Evolutionary conservation across 2,888 invertebrate species (phyloP).

Genomic region (Parthenolecanium corni): DNA sequence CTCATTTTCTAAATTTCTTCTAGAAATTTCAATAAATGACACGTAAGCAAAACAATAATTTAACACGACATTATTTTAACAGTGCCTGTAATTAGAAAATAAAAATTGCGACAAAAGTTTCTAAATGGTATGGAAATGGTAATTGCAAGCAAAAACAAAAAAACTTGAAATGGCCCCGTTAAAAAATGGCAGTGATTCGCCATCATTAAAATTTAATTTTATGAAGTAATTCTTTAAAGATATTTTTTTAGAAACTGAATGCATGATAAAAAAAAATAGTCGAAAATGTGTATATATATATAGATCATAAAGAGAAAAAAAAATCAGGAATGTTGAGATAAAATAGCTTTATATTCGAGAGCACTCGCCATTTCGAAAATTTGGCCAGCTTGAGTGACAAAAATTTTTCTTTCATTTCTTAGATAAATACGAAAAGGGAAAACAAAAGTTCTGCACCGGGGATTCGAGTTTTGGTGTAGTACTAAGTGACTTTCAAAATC

Average conservation of each 20-base stretch:
- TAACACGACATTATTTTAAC: not conserved
- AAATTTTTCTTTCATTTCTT: not conserved
- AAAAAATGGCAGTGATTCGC: constrained; percentile 25
- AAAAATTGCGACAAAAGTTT: constrained; percentile 9
- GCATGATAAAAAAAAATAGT: not conserved
- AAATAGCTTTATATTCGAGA: no score
- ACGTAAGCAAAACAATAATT: not conserved
- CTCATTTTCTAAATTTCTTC: not conserved
- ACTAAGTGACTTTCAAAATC: not conserved
- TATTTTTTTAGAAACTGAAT: not conserved
- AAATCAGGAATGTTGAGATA: no score
- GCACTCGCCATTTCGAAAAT: not conserved
- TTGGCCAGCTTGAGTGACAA: not conserved
- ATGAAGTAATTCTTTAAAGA: not conserved
- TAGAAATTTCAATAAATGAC: not conserved
- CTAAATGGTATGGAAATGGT: constrained; percentile 3
- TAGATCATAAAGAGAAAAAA: no score
- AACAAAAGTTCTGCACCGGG: not conserved
- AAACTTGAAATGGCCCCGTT: constrained; percentile 20
- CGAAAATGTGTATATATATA: not conserved
- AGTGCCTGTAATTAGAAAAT: constrained; percentile 7
- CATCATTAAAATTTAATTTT: constrained; percentile 14
- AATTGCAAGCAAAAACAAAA: not conserved
- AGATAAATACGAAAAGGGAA: not conserved
- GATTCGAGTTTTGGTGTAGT: not conserved